Conservation (phyloP, 2,113 vertebrate genomes). For the Nymphicus hollandicus region DNA sequence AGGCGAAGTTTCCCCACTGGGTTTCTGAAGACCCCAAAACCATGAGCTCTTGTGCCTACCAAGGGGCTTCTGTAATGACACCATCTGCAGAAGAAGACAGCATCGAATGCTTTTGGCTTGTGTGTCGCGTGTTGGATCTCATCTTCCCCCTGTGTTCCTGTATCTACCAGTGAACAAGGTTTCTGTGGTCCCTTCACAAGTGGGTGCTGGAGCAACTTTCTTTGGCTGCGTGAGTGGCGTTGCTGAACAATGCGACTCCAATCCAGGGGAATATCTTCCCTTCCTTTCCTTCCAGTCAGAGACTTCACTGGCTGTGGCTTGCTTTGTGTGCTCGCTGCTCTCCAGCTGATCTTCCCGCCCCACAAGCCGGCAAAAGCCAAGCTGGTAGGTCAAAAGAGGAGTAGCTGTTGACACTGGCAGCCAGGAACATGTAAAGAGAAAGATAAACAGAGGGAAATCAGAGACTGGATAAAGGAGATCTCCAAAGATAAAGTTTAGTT, state of each 20-base stretch:
- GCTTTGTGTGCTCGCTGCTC: neutral
- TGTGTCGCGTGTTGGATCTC: neutral
- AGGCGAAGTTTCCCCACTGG: neutral
- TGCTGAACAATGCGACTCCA: neutral
- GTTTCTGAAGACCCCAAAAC: neutral
- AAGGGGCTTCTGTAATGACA: neutral
- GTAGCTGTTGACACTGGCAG: constrained; percentile 63
- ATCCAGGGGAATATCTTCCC: neutral
- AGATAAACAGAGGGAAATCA: constrained; percentile 53
- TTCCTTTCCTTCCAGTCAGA: neutral
- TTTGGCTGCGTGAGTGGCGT: accelerated
- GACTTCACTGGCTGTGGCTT: neutral
- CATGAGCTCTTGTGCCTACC: accelerated
- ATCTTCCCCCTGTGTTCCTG: accelerated
- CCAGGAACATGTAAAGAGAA: constrained; percentile 35
- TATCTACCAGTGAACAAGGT: neutral
- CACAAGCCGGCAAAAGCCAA: constrained; percentile 1
- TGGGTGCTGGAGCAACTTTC: neutral
- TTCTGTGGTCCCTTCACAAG: neutral
- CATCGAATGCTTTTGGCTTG: neutral
- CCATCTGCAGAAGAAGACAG: neutral
- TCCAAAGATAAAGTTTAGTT: constrained; percentile 49
- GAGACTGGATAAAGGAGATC: constrained; percentile 42
- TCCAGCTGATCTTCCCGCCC: constrained; percentile 2
- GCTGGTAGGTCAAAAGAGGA: constrained; percentile 54